These are phyloP conservation scores for Lepidostoma basale DNA, from an alignment of 1,140 invertebrate genomes.

Conservation along the genomic window DNA sequence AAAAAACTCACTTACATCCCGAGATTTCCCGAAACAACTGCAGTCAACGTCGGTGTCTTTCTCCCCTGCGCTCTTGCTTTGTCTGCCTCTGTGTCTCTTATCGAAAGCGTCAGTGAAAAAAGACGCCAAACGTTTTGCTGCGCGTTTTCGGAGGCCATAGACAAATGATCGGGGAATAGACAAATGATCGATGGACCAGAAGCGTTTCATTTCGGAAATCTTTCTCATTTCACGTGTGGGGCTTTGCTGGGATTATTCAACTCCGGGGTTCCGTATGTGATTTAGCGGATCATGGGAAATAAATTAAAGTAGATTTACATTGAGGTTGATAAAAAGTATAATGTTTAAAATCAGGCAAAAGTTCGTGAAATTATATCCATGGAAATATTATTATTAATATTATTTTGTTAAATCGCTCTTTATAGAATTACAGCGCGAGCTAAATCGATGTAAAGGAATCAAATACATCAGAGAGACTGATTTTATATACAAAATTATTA, in stretches of 20 bases:
- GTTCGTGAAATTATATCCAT: too few species aligned
- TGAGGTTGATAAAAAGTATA: too few species aligned
- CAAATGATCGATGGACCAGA: conserved; percentile 23
- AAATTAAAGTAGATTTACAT: too few species aligned
- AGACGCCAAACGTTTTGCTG: conserved; percentile 2
- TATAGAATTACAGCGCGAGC: too few species aligned
- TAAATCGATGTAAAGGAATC: too few species aligned
- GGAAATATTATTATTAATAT: too few species aligned
- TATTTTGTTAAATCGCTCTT: too few species aligned
- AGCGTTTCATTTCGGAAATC: neutral
- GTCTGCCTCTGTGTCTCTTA: neutral
- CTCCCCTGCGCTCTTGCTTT: neutral
- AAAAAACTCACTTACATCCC: neutral
- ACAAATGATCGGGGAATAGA: conserved; percentile 22
- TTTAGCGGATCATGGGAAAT: too few species aligned
- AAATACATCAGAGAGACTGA: too few species aligned
- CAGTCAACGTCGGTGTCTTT: neutral
- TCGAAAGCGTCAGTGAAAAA: neutral
- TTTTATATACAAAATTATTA: too few species aligned
- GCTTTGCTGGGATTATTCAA: neutral
- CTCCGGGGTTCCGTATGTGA: neutral
- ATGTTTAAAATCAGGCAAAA: too few species aligned
- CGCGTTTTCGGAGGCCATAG: conserved; percentile 1
- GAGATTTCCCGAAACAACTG: neutral
- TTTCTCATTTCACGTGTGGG: conserved; percentile 1